Conservation (phyloP, 23 tunicate species). For the Styela plicata region DNA sequence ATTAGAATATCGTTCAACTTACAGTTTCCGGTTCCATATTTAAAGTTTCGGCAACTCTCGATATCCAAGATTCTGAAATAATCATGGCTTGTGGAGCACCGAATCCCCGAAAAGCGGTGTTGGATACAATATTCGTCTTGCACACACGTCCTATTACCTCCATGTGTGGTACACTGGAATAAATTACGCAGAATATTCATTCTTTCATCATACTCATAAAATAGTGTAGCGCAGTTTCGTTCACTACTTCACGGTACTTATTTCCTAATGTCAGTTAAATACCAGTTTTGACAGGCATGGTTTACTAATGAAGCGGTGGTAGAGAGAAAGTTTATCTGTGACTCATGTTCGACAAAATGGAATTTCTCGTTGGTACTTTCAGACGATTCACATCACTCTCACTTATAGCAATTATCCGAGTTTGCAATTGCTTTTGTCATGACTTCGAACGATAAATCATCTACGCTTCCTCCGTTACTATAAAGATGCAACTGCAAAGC, state of each 20-base stretch:
- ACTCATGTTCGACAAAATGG: too few relatives aligned
- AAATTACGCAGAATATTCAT: not conserved
- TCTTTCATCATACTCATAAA: not conserved
- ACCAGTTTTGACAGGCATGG: too few relatives aligned
- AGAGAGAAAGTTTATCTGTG: too few relatives aligned
- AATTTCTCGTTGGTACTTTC: too few relatives aligned
- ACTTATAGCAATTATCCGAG: constrained; percentile 37
- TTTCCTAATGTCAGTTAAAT: too few relatives aligned
- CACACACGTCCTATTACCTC: constrained; percentile 32
- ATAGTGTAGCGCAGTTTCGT: too few relatives aligned
- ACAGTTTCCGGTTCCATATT: constrained; percentile 26
- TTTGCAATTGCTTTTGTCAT: not conserved
- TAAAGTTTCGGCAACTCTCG: constrained; percentile 19
- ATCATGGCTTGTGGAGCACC: constrained; percentile 32
- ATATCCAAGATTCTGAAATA: constrained; percentile 34
- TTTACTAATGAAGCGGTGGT: too few relatives aligned
- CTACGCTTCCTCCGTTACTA: constrained; percentile 36
- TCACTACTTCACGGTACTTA: too few relatives aligned
- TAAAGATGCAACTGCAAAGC: constrained; percentile 21
- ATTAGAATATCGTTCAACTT: too few relatives aligned
- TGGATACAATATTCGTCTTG: constrained; percentile 33
- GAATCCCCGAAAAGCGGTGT: constrained; percentile 47
- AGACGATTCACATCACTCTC: too few relatives aligned
- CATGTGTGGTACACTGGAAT: constrained; percentile 37
- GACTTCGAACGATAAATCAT: constrained; percentile 23